Conservation (phyloP, 64 coral and sea anemone species). For the Stichodactyla mertensii region DNA sequence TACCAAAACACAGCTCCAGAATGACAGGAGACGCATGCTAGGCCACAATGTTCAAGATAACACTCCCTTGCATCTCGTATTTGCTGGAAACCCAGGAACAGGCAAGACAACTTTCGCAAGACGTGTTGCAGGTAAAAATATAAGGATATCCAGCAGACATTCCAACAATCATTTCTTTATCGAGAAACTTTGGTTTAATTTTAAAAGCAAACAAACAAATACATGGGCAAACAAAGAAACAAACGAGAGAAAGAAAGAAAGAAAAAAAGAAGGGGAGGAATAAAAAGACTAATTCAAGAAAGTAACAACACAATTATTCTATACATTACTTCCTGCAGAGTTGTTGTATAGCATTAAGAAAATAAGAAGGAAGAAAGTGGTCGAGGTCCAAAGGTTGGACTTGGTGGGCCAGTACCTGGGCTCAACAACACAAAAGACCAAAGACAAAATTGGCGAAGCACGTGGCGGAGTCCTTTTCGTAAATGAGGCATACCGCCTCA, state of each 20-base stretch:
- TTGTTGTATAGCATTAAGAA: constrained; percentile 41
- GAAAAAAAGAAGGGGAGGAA: neutral
- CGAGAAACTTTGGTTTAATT: too few relatives aligned
- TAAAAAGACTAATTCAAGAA: too few relatives aligned
- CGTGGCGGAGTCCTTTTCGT: constrained; percentile 35
- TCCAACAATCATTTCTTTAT: neutral
- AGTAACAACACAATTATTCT: neutral
- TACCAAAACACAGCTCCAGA: neutral
- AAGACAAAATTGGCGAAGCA: constrained; percentile 25
- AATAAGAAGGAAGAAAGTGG: constrained; percentile 34
- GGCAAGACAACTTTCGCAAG: constrained; percentile 67
- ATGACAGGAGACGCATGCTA: neutral
- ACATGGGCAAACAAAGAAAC: too few relatives aligned
- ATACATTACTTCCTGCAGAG: constrained; percentile 13
- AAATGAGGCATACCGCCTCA: constrained; percentile 37
- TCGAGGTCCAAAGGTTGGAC: constrained; percentile 44
- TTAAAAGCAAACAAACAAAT: too few relatives aligned
- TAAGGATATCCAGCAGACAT: neutral
- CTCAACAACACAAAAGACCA: constrained; percentile 17
- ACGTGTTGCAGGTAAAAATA: constrained; percentile 44
- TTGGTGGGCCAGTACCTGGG: constrained; percentile 53
- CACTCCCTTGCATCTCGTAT: constrained; percentile 47
- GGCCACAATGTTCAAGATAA: constrained; percentile 4
- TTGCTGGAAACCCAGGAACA: constrained; percentile 58
- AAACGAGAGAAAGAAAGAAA: too few relatives aligned